Conservation (phyloP, 2,113 vertebrate species). For the Amblyornis subalaris region DNA sequence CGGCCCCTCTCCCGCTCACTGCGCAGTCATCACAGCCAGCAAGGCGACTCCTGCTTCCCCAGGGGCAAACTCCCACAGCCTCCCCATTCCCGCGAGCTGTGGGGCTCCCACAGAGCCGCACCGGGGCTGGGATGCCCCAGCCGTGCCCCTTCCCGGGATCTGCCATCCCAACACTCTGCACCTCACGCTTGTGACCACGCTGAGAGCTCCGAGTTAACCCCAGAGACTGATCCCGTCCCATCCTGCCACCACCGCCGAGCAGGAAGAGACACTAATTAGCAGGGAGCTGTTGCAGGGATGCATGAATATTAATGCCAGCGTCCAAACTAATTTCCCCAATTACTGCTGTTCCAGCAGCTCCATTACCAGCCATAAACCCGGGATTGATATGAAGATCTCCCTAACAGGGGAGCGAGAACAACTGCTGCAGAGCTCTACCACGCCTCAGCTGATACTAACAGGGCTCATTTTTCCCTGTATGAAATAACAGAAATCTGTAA, state of each 20-base stretch:
- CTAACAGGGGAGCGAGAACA: background rate
- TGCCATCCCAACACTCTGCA: fast-evolving
- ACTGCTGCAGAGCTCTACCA: background rate
- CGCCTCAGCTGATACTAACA: background rate
- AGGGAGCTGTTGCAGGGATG: conserved; percentile 8
- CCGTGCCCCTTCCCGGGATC: background rate
- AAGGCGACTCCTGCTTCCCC: background rate
- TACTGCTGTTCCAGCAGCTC: conserved; percentile 38
- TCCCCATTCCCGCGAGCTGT: fast-evolving
- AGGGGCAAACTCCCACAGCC: background rate
- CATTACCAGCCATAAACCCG: conserved; percentile 36
- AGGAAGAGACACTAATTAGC: conserved; percentile 30
- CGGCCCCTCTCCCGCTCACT: background rate
- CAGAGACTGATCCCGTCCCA: background rate
- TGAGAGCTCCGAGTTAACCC: background rate
- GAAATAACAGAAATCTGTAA: background rate
- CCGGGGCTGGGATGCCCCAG: background rate
- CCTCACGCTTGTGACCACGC: background rate
- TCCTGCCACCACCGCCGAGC: background rate
- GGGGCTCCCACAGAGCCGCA: fast-evolving
- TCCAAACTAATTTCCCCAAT: conserved; percentile 55
- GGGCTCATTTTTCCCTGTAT: background rate
- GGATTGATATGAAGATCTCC: background rate
- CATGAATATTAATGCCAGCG: conserved; percentile 62
- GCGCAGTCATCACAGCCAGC: background rate